Conservation (phyloP, 2,113 vertebrate genomes). For the Paradisaea rubra region DNA sequence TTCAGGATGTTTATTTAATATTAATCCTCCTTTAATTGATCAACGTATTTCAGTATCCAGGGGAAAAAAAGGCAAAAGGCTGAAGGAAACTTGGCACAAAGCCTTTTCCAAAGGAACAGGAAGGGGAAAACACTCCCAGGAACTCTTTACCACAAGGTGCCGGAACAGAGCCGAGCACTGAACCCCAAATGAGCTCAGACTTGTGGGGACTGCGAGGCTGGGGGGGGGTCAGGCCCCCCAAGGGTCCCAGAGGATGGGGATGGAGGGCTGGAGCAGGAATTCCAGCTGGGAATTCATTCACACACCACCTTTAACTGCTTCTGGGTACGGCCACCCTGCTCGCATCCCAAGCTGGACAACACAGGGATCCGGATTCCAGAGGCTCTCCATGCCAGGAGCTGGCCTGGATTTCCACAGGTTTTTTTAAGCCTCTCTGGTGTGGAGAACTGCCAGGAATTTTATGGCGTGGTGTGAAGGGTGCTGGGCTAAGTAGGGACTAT, state of each 20-base stretch:
- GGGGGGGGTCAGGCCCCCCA: neutral
- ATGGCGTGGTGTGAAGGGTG: fast-evolving
- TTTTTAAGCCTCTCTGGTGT: neutral
- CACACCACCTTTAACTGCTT: neutral
- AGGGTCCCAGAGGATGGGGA: neutral
- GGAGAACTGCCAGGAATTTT: neutral
- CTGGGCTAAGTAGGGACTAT: neutral
- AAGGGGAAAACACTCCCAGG: neutral
- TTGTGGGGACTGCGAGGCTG: fast-evolving
- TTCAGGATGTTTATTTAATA: neutral
- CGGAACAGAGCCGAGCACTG: neutral
- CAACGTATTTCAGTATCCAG: neutral
- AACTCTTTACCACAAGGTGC: neutral
- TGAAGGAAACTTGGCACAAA: neutral
- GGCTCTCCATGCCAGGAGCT: neutral
- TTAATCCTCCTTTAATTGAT: neutral
- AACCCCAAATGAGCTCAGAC: neutral
- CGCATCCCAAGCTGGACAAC: neutral
- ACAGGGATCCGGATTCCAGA: neutral
- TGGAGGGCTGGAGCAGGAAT: neutral
- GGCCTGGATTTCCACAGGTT: neutral
- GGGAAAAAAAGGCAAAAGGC: neutral
- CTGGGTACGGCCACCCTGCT: neutral
- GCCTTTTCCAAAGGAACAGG: neutral
- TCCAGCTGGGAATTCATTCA: neutral